Base-by-base conservation (phyloP, 2,888 invertebrate genomes). In the Chloroclysta siterata region DNA sequence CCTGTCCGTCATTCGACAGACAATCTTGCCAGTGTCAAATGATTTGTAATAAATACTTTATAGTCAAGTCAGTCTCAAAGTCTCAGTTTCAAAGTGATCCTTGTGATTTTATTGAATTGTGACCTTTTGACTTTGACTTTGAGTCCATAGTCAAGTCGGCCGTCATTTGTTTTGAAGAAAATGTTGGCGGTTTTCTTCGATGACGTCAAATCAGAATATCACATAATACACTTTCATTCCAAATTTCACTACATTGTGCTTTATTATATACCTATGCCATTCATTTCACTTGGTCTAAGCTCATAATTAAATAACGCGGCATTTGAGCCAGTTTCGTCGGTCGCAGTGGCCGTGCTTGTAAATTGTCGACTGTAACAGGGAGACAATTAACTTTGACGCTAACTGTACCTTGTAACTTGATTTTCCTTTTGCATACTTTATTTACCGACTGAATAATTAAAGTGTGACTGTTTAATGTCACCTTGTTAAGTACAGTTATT, bases 381-480 rank as follows among this genome's bases (percentile, higher is more conserved):
- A 29, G 39, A 29, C 48, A 47, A 53, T 44, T 47, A 47, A 42
- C 41, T 48, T 54, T 54, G 60, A 51, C 42, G 54, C 42, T 50
- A 60, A 61, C 44, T 51, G 28, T 15, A 61, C 44, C 44, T 15
- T 15, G 36, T 51, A 52, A 52, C 36, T 55, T 61, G 39, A 60
- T 61, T 61, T 55, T 46, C 28, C 51, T 55, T 50, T 39, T 46
- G 55, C 55, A 52, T 28, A 22, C 55, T 54, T 54, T n/a, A 33
- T 54, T 42, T 36, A 29, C 14, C 22, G 22, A 33, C 28, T 29
- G n/a, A 50, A 33, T 50, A 1, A 14, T 29, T 14, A 14, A n/a
- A 50, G 8, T n/a, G 13, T 29, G 33, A 28, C 33, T 33, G 47
- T 22, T 46, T 39, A 3, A 14, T 14, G n/a, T 42, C 7, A 42